Evolutionary conservation across 2,888 invertebrate species (phyloP), one percentile per base, ranked within the genome.

Genomic region (Sialis fuliginosa): DNA sequence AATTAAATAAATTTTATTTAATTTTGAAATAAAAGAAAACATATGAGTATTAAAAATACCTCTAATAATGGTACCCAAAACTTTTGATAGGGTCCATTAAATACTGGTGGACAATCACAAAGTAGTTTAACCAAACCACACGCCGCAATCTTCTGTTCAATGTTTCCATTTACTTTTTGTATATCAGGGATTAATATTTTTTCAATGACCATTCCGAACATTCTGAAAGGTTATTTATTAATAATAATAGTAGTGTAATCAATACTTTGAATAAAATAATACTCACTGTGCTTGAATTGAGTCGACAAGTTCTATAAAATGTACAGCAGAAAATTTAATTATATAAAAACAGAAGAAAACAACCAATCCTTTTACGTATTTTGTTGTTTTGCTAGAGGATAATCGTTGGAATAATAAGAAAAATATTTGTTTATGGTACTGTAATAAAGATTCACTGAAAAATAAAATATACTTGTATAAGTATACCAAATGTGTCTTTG

Each of bases 161-260:
- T 67, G 43, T 71, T 69, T 2, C 89, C 90, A 8, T 78, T 75
- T 9, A 96, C 81, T 61, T 90, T 91, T 64, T 87, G 87, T 56
- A 92, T 69, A 58, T 96, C 95, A 1, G 82, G 68, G 13, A 95
- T 69, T 48, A 92, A 73, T 7, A 98, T 75, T 49, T 91, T 84
- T 58, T 96, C 92, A 53, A 92, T 62, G 45, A 98, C 87, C 95
- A 96, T 96, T 31, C 81, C 81, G 70, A 96, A 97, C 86, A 98
- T 88, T 56, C 89, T 86, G 55, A 56, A 48, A 45, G 30, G 34
- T 45, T 12, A 34, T 31, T 42, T 41, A 44, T 8, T 44, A 41
- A 50, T 48, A 46, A 43, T 39, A 44, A 46, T 48, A 9, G 7
- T 6, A 1, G 30, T n/a, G 45, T 12, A 5, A 7, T 22, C n/a